phyloP scores from a whole-genome alignment of 2,113 vertebrate genomes.

The Rhizomys pruinosus region DNA sequence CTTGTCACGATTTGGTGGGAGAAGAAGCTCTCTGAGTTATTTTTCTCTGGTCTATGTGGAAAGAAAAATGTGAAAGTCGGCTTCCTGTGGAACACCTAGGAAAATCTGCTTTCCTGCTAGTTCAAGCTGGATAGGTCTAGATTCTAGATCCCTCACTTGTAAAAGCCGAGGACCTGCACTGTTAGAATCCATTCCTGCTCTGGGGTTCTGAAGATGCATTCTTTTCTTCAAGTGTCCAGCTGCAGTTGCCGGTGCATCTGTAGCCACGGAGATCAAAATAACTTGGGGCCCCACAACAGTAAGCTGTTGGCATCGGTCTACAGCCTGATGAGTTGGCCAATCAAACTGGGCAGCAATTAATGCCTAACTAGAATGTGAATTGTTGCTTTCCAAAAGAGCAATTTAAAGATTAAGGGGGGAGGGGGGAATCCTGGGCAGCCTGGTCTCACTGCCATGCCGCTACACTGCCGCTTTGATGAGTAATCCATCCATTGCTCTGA shows the following conservation, averaged over 20 bases:
- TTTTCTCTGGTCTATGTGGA: not conserved
- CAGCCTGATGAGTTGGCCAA: not conserved
- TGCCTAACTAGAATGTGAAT: slow-evolving; percentile 7
- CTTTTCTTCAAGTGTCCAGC: not conserved
- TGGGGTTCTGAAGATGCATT: not conserved
- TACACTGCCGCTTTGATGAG: not conserved
- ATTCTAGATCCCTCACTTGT: not conserved
- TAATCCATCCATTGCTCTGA: not conserved
- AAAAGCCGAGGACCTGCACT: not conserved
- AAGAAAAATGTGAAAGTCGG: slow-evolving; percentile 3
- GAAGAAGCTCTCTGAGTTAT: not conserved
- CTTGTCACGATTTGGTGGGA: not conserved
- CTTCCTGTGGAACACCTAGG: not conserved
- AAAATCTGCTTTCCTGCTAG: not conserved
- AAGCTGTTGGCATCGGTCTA: not conserved
- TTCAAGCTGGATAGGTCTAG: not conserved
- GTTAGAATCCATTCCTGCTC: not conserved
- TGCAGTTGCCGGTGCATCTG: not conserved
- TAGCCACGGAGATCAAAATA: slow-evolving; percentile 24
- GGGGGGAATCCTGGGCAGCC: not conserved
- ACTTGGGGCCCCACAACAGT: not conserved
- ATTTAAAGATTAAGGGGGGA: slow-evolving; percentile 57
- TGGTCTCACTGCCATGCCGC: not conserved
- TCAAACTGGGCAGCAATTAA: not conserved
- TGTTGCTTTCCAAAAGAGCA: slow-evolving; percentile 44